Percentiles rank a stretch among this genome's conserved stretches.
Evolutionary conservation across 2,797 vertebrate species (phyloP).

Genomic region (Xenops minutus): DNA sequence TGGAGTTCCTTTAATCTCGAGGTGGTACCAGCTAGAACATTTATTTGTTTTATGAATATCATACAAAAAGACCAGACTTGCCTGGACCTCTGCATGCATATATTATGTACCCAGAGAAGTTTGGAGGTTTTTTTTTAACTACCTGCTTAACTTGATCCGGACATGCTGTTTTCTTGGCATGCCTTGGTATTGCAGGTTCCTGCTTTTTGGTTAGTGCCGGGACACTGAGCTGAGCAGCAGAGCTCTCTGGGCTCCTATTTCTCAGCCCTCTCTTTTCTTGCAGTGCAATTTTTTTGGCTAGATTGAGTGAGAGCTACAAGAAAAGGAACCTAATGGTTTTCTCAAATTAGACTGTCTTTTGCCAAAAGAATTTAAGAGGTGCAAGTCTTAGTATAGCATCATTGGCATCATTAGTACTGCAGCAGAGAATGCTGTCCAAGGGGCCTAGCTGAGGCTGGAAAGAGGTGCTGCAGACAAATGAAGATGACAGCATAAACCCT

Average conservation of each 20-base stretch:
- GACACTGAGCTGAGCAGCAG: not conserved
- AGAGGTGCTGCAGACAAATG: not conserved
- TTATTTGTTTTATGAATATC: not conserved
- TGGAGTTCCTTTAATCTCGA: not conserved
- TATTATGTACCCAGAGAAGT: not conserved
- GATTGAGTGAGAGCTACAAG: not conserved
- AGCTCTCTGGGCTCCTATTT: not conserved
- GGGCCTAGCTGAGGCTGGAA: not conserved
- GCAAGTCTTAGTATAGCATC: not conserved
- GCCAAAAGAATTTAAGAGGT: slow-evolving; percentile 9
- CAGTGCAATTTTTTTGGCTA: not conserved
- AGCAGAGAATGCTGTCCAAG: not conserved
- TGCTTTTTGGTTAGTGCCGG: not conserved
- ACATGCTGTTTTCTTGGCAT: not conserved
- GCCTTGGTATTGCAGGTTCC: not conserved
- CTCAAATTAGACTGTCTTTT: not conserved
- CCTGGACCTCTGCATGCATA: not conserved
- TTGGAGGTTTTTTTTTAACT: not conserved
- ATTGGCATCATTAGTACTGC: not conserved
- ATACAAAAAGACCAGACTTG: not conserved
- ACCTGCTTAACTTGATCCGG: not conserved
- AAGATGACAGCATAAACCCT: not conserved
- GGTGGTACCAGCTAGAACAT: not conserved
- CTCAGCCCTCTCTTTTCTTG: not conserved
- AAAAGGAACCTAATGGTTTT: not conserved